Base-by-base conservation (phyloP, 2,113 vertebrate species). In the Arenaria interpres region DNA sequence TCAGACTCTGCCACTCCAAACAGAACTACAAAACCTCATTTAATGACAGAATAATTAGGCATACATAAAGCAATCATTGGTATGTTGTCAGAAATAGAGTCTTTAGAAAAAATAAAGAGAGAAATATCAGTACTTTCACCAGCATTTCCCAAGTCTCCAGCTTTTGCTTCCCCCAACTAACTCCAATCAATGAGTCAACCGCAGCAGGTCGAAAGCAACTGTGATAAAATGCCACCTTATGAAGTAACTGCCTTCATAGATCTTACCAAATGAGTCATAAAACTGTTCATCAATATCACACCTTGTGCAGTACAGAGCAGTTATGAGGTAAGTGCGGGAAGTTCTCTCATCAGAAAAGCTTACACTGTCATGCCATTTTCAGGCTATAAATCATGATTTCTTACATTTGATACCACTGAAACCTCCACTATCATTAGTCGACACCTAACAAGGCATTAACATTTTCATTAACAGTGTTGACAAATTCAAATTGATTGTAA, bases 211-310 rank as follows among this genome's bases (percentile, higher is more conserved):
- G 66, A 98, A 97, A 92, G 53, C 82, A 57, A 45, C 74, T 14
- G 92, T 73, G 97, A 97, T 97, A 93, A 97, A 98, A 96, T 81
- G 97, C 96, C 97, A 97, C 97, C 97, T 92, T 54, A 90, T 90
- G 96, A 94, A 96, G 97, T 96, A 96, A 96, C 67, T 97, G 98
- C 97, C 97, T 97, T 45, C 95, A 88, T 53, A 90, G 96, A 97
- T 97, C 95, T 96, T 91, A 86, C 95, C 96, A 96, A 96, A 96
- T 63, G 97, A 98, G 96, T 95, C 97, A 69, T 69, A 90, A 97
- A 98, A 43, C 93, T 95, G 88, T 97, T 73, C 96, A 96, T 97
- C 98, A 97, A 96, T 96, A 94, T 28, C 97, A 59, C 94, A 60
- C 64, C 91, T 51, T 13, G 66, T 39, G 86, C 66, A 14, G 93